Base-by-base conservation (phyloP, 2,888 invertebrate genomes). In the Hydrotaea diabolus region DNA sequence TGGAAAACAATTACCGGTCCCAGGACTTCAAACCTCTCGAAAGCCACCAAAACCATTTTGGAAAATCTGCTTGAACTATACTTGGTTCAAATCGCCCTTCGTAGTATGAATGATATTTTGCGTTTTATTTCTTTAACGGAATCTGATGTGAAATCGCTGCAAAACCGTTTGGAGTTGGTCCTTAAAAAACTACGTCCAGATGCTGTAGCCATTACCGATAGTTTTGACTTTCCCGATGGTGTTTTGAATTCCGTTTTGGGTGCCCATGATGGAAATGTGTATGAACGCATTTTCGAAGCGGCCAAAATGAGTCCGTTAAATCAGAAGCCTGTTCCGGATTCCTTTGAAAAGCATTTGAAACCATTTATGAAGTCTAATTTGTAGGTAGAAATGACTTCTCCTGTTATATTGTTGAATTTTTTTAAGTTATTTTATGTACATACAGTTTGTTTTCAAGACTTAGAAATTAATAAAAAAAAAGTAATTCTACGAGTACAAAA, bases 191-290 rank as follows among this genome's bases (percentile, higher is more conserved):
- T 99, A 59, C 94, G 98, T 64, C 97, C 97, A 4, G 96, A 98
- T 92, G 98, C 97, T 0, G 96, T 99, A 0, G 96, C 96, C 0
- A 93, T 99, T 21, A 98, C 98, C 0, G 99, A 99, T 93, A 95
- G 97, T 13, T 99, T 98, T 90, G 98, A 98, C 90, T 94, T 97
- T 53, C 93, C 94, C 15, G 97, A 97, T 90, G 95, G 95, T 90
- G 94, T 96, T 71, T 92, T 97, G 0, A 94, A 94, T 77, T 97
- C 97, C 0, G 94, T 96, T 0, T 92, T 97, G 46, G 97, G 97
- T 13, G 94, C 96, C 9, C 97, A 95, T 91, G 97, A 97, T 92
- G 97, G 97, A 0, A 95, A 96, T 87, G 96, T 97, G 21, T 97
- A 97, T 92, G 95, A 97, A 89, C 94, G 96, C 5, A 93, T 97